Base-by-base conservation (phyloP, 2,888 invertebrate genomes). In the Andrena chrysosceles region DNA sequence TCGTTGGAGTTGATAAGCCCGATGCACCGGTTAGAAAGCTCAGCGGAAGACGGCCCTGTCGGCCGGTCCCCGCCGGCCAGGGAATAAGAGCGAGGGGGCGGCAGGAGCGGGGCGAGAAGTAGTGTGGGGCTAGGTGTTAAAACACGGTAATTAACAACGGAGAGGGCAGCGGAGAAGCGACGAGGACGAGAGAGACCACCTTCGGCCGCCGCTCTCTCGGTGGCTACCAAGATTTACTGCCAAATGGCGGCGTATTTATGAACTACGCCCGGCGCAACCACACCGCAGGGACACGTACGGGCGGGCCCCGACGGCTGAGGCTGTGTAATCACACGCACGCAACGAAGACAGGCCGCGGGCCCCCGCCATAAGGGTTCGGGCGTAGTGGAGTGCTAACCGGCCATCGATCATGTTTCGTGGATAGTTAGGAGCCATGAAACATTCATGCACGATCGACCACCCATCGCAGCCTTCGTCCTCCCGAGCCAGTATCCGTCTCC, bases 131-230 rank as follows among this genome's bases (percentile, higher is more conserved):
- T 93, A 93, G 93, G 93, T 93, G 93, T 93, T 93, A 93, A 93
- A 93, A 93, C 93, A 93, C 92, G 93, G 93, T 93, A 93, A 93
- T 93, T 93, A 93, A 93, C 92, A 93, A 93, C 92, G 91, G 90
- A 88, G 91, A 90, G 90, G 89, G 90, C 87, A 88, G 88, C 80
- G 85, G 77, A 86, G 85, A 85, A 88, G 52, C 73, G 72, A 83
- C 84, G 89, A 86, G 87, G 88, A 88, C 84, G 90, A 89, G 87
- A 81, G 90, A 85, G 93, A 92, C 92, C 92, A 92, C 91, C 92
- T 91, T 89, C 89, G 87, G 90, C 87, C 88, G 83, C 86, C 52
- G 52, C n/a, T 86, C 86, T 82, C 89, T 81, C 89, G 91, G 91
- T 93, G 92, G 93, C 92, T 90, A 92, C 90, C 89, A 91, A 93